A percentile compares a stretch with the other conserved stretches of the same genome.
Conservation (phyloP, 2,113 vertebrate genomes). For the human (Homo sapiens) region GRCh38 chr12:58930001-58930500, state of each 20-base stretch:
- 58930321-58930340: too few species aligned
- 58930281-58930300: background rate
- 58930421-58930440: too few species aligned
- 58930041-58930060: conserved; percentile 71
- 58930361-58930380: too few species aligned
- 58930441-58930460: too few species aligned
- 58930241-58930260: background rate
- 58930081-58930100: conserved; percentile 74
- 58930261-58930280: background rate
- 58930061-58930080: conserved; percentile 74
- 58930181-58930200: background rate
- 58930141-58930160: background rate
- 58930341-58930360: too few species aligned
- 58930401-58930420: too few species aligned
- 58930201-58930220: background rate
- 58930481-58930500: background rate
- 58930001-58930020: conserved; percentile 71
- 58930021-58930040: conserved; percentile 78
- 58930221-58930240: background rate
- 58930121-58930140: conserved; percentile 66
- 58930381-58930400: too few species aligned
- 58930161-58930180: background rate
- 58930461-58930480: too few species aligned
- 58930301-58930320: too few species aligned
- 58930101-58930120: conserved; percentile 66